Evolutionary conservation across 2,888 invertebrate species (phyloP), one percentile per base, ranked within the genome.

Genomic region (Epistrophe eligans): DNA sequence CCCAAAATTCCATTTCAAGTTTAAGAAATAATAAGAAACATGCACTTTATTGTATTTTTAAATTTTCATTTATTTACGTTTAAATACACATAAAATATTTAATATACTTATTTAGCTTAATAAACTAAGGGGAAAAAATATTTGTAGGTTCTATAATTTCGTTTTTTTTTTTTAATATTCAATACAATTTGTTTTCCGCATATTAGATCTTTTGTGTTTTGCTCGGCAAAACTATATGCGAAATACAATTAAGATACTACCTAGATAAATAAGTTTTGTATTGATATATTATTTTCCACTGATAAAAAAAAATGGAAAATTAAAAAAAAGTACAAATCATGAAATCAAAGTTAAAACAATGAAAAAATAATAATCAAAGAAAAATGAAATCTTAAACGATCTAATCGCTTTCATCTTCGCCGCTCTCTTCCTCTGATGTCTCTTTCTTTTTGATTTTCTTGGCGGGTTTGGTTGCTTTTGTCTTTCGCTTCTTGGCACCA

Each of bases 321-420:
- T 58, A 62, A 58, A 43, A 74, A 70, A 45, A 76, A 71, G 66
- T 79, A 83, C 64, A 83, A 83, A 67, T 79, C 72, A 79, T 76
- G 70, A 87, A 79, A 83, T 81, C 77, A 85, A 64, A 70, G 45
- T 77, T 83, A 45, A 58, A 85, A 77, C 77, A 77, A 83, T 82
- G 71, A 83, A 60, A 66, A 62, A 70, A 62, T 76, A 52, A 66
- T 79, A 45, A 76, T 55, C 24, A 57, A 64, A 43, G 24, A 43
- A 45, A 45, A 70, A 62, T 62, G 60, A 35, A 85, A 87, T 84
- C 84, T 88, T 79, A 43, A 45, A 77, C 79, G 88, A 88, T 90
- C 94, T 95, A 95, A 93, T 95, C 95, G 94, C 95, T 95, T 91
- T 94, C 94, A 90, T 95, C 95, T 84, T 94, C 95, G 88, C 94